Conservation (phyloP, 1,140 invertebrate genomes). For the Diorhabda sublineata region DNA sequence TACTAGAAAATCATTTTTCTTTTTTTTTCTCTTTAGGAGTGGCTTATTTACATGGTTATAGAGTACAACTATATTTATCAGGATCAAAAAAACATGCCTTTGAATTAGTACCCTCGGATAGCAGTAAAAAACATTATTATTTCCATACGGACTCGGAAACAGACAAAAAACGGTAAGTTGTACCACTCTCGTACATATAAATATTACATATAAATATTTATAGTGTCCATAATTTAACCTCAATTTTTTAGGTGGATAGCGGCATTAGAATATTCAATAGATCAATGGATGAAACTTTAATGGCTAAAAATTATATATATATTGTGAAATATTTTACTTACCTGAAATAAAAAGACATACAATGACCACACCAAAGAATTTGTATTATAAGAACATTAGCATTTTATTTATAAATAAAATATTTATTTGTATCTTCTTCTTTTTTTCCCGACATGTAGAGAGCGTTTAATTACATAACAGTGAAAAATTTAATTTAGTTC, state of each 20-base stretch:
- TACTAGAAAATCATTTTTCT: neutral
- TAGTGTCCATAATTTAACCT: constrained; percentile 24
- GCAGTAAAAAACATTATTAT: constrained; percentile 82
- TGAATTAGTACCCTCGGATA: constrained; percentile 83
- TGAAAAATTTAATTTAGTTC: too few relatives aligned
- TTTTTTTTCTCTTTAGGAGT: constrained; percentile 57
- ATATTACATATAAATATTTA: neutral
- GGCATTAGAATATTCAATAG: constrained; percentile 90
- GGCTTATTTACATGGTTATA: constrained; percentile 90
- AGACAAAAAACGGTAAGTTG: constrained; percentile 85
- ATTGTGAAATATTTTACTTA: neutral
- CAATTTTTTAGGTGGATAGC: constrained; percentile 80
- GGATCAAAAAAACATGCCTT: constrained; percentile 85
- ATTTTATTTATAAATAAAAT: neutral
- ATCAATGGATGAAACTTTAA: constrained; percentile 81
- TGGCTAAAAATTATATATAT: neutral
- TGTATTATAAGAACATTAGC: constrained; percentile 7
- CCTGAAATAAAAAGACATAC: neutral
- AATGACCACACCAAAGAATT: constrained; percentile 4
- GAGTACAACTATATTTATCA: constrained; percentile 74
- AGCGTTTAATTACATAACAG: too few relatives aligned
- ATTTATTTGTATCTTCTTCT: constrained; percentile 11
- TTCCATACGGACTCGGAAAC: constrained; percentile 92
- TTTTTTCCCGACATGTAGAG: neutral
- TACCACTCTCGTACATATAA: neutral